These are phyloP conservation scores for Chelonus insularis DNA, from an alignment of 1,140 invertebrate genomes.

Conservation along the genomic window DNA sequence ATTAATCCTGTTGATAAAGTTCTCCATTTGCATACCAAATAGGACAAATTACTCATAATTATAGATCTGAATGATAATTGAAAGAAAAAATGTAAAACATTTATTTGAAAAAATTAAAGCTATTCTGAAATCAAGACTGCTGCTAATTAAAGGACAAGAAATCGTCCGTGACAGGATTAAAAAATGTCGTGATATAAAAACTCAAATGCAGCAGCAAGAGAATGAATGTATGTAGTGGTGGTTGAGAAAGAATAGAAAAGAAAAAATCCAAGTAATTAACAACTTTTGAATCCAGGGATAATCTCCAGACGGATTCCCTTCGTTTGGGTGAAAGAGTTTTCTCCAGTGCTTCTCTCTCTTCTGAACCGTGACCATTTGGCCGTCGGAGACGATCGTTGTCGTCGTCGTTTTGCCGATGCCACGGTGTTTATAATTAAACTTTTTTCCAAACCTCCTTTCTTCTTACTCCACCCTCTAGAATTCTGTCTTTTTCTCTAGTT, in stretches of 20 bases:
- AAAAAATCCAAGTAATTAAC: slow-evolving; percentile 61
- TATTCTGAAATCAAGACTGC: neutral
- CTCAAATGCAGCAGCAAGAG: slow-evolving; percentile 30
- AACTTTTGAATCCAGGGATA: slow-evolving; percentile 61
- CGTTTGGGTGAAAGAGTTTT: slow-evolving; percentile 60
- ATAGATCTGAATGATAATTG: too few relatives aligned
- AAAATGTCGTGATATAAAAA: slow-evolving; percentile 19
- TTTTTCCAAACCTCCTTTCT: slow-evolving; percentile 25
- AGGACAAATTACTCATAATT: too few relatives aligned
- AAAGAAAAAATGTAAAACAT: neutral
- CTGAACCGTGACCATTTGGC: slow-evolving; percentile 60
- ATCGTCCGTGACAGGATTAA: slow-evolving; percentile 1
- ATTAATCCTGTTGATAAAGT: too few relatives aligned
- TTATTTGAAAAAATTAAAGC: neutral
- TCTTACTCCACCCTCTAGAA: too few relatives aligned
- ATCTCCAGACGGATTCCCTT: slow-evolving; percentile 61
- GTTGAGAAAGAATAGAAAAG: slow-evolving; percentile 28
- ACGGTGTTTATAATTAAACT: slow-evolving; percentile 38
- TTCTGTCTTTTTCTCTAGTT: slow-evolving; percentile 40
- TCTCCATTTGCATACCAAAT: too few relatives aligned
- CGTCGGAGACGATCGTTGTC: slow-evolving; percentile 41
- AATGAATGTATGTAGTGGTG: slow-evolving; percentile 11
- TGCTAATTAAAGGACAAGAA: slow-evolving; percentile 14
- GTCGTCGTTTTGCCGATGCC: slow-evolving; percentile 27
- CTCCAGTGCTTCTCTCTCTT: slow-evolving; percentile 30